Evolutionary conservation across 1,140 invertebrate species (phyloP).

Genomic region (Lasioglossum albipes): DNA sequence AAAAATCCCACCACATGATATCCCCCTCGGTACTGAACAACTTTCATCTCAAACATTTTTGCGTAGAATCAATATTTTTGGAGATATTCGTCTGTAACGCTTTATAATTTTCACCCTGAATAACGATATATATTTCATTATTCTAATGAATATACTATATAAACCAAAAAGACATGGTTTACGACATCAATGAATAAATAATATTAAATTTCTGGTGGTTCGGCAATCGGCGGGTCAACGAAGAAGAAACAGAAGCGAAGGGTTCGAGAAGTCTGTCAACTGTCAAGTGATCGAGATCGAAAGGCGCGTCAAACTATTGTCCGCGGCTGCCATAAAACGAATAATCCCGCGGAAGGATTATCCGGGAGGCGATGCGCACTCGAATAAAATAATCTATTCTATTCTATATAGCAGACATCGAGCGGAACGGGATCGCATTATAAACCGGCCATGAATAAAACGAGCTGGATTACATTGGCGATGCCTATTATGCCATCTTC

Average conservation of each 20-base stretch:
- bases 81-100: too few relatives aligned
- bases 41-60: too few relatives aligned
- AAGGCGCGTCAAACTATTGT: background rate
- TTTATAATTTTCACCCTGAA: too few relatives aligned
- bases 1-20: too few relatives aligned
- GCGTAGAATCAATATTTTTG: too few relatives aligned
- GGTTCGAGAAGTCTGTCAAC: background rate
- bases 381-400: slow-evolving; percentile 18
- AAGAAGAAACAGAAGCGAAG: background rate
- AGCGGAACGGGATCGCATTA: slow-evolving; percentile 8
- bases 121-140: too few relatives aligned
- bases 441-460: slow-evolving; percentile 7
- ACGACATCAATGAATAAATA: too few relatives aligned
- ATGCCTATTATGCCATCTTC: slow-evolving; percentile 21
- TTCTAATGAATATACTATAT: too few relatives aligned
- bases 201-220: too few relatives aligned
- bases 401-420: background rate
- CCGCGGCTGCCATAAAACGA: background rate
- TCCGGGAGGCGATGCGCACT: background rate
- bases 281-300: background rate
- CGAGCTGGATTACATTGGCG: background rate
- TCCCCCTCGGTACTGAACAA: too few relatives aligned
- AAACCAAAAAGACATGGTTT: too few relatives aligned
- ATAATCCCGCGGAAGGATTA: slow-evolving; percentile 1
- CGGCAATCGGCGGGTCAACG: background rate